Conservation (phyloP, 2,888 invertebrate species). For the Leucoma salicis region DNA sequence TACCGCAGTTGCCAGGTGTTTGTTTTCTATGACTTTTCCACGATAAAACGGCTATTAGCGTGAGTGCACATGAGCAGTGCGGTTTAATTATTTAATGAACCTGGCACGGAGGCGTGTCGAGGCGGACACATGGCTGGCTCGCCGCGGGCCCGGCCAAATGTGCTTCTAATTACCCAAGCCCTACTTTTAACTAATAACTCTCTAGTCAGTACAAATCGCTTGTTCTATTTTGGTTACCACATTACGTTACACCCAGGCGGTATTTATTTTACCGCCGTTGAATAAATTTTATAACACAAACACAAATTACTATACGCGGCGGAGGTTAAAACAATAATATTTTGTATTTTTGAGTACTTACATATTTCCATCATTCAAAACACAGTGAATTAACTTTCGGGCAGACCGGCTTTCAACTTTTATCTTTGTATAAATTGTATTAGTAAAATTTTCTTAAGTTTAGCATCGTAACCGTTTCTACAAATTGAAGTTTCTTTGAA, state of each 20-base stretch:
- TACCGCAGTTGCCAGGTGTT: constrained; percentile 35
- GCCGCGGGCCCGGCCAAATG: constrained; percentile 50
- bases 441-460: constrained; percentile 64
- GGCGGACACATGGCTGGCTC: constrained; percentile 43
- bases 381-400: constrained; percentile 20
- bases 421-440: constrained; percentile 70
- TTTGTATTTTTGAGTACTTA: constrained; percentile 25
- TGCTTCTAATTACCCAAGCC: constrained; percentile 65
- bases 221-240: constrained; percentile 51
- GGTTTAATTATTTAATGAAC: constrained; percentile 61
- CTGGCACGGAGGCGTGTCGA: constrained; percentile 24
- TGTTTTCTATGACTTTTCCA: constrained; percentile 40
- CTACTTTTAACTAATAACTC: constrained; percentile 64
- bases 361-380: constrained; percentile 16
- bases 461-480: constrained; percentile 64
- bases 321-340: constrained; percentile 25
- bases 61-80: constrained; percentile 42
- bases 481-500: constrained; percentile 58
- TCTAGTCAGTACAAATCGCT: constrained; percentile 56
- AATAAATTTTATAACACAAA: constrained; percentile 22
- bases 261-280: constrained; percentile 10
- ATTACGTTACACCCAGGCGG: constrained; percentile 16
- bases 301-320: constrained; percentile 16
- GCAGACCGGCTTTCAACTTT: constrained; percentile 45
- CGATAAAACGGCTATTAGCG: constrained; percentile 42